These are phyloP conservation scores for Leucophenga varia DNA, from an alignment of 1,140 invertebrate genomes.

Conservation along the genomic window DNA sequence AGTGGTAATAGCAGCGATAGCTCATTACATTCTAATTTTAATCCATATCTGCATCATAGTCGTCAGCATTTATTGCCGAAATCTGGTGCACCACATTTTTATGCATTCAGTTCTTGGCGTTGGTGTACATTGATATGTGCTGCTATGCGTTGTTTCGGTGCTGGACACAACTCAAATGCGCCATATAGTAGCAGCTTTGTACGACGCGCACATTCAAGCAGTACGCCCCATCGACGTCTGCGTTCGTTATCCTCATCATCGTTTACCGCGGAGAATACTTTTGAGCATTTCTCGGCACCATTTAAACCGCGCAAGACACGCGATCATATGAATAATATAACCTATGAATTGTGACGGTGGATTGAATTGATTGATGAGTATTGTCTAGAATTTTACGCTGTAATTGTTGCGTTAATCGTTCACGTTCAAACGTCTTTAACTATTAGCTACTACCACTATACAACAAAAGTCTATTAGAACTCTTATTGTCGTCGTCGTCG, in stretches of 20 bases:
- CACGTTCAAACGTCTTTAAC: not conserved
- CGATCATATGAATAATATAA: conserved; percentile 53
- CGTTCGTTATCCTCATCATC: conserved; percentile 37
- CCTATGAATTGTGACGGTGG: conserved; percentile 55
- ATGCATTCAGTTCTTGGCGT: conserved; percentile 49
- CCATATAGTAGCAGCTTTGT: conserved; percentile 44
- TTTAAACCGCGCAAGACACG: conserved; percentile 50
- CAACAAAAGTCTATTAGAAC: not conserved
- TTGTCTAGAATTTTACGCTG: not conserved
- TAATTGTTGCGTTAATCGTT: conserved; percentile 1
- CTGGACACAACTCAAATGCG: conserved; percentile 33
- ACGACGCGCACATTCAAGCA: conserved; percentile 7
- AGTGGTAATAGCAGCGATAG: conserved; percentile 44
- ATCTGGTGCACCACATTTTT: conserved; percentile 31
- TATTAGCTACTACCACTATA: conserved; percentile 1
- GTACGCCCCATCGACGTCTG: conserved; percentile 32
- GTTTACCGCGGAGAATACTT: conserved; percentile 42
- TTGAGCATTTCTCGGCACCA: conserved; percentile 48
- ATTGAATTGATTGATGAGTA: not conserved
- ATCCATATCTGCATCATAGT: conserved; percentile 50
- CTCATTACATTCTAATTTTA: conserved; percentile 50
- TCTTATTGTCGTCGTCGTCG: not conserved
- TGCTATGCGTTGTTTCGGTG: conserved; percentile 55
- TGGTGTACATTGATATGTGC: conserved; percentile 53
- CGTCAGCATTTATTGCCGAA: conserved; percentile 48